phyloP scores from a whole-genome alignment of 92 coral and sea anemone species.

The Parazoanthus atlanticus region DNA sequence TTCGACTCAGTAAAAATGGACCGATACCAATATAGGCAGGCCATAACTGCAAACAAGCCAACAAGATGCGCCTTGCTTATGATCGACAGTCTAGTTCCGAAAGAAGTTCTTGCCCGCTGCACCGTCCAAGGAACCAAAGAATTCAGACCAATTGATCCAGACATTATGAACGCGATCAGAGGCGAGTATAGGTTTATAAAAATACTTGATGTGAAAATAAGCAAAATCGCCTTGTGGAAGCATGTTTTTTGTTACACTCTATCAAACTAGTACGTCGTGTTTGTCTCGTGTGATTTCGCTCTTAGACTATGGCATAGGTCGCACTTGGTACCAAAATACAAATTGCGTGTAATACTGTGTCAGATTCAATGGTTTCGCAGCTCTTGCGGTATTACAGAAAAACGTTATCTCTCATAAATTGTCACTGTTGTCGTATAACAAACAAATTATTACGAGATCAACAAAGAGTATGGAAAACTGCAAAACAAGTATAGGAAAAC shows the following conservation, averaged over 20 bases:
- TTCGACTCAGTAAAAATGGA: not conserved
- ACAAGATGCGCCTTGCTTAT: not conserved
- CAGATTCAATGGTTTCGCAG: no score
- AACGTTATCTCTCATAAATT: no score
- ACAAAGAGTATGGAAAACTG: conserved; percentile 5
- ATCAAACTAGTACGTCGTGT: no score
- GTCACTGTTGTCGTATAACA: no score
- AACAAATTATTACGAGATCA: not conserved
- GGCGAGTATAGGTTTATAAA: not conserved
- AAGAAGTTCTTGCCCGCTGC: not conserved
- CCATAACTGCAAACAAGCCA: not conserved
- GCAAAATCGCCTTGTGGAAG: no score
- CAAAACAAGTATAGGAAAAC: not conserved
- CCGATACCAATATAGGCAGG: not conserved
- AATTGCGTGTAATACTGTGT: no score
- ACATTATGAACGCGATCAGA: not conserved
- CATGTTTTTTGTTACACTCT: no score
- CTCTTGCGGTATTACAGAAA: no score
- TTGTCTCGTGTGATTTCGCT: no score
- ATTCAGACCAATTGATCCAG: not conserved
- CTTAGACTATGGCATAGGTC: no score
- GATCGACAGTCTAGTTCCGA: not conserved
- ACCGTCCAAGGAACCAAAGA: conserved; percentile 5
- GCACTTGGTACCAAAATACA: no score
- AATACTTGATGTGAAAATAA: no score